Conservation (phyloP, 1,140 invertebrate genomes). For the Lordiphosa collinella region DNA sequence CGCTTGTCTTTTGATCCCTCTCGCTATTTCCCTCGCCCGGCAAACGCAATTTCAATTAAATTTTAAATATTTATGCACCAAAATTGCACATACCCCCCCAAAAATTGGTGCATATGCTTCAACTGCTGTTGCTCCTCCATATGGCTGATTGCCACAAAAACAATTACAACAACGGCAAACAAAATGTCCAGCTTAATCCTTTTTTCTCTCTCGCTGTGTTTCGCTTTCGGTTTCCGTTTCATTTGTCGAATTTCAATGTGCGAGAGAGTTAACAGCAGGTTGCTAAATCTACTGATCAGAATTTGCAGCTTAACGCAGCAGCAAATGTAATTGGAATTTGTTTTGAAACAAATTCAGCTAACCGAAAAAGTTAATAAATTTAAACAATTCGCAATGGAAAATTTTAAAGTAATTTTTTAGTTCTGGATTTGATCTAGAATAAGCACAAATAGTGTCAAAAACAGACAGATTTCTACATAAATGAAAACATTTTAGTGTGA, state of each 20-base stretch:
- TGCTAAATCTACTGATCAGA: too few relatives aligned
- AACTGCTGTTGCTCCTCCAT: background rate
- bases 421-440: too few relatives aligned
- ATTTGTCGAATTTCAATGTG: background rate
- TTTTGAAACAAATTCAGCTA: too few relatives aligned
- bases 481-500: too few relatives aligned
- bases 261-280: background rate
- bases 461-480: too few relatives aligned
- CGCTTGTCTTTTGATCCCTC: constrained; percentile 71
- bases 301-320: too few relatives aligned
- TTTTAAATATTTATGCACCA: constrained; percentile 74
- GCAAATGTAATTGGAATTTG: too few relatives aligned
- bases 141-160: constrained; percentile 8
- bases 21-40: background rate
- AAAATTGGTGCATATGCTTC: background rate
- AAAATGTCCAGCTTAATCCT: constrained; percentile 58
- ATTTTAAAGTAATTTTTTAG: too few relatives aligned
- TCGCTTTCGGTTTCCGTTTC: constrained; percentile 26
- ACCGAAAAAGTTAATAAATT: too few relatives aligned
- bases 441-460: too few relatives aligned
- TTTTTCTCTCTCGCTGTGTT: constrained; percentile 19
- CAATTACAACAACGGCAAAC: constrained; percentile 56
- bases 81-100: background rate
- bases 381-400: too few relatives aligned
- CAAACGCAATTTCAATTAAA: constrained; percentile 77